Base-by-base conservation (phyloP, 2,888 invertebrate species). In the Allolobophora icterica region DNA sequence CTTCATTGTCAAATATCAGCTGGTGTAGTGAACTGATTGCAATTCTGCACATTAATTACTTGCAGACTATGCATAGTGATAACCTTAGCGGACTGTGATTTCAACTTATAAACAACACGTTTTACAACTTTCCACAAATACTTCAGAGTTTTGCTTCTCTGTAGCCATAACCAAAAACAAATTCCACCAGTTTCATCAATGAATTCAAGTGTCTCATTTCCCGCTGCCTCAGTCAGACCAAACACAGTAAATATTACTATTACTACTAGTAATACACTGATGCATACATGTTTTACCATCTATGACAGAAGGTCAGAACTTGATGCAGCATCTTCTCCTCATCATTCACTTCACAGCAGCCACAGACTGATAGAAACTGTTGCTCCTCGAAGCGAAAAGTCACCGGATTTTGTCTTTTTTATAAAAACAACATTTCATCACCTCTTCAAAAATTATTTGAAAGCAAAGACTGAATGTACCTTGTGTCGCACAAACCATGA, bases 331-430 rank as follows among this genome's bases (percentile, higher is more conserved):
- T 52, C 52, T n/a, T n/a, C n/a, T n/a, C n/a, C n/a, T n/a, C n/a
- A 24, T 52, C 24, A 21, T 52, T 24, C 52, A 24, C n/a, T 71
- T 71, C n/a, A n/a, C n/a, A 71, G 30, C 71, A 71, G 71, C n/a
- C n/a, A 11, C 71, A 71, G 71, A 71, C n/a, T 13, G n/a, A 71
- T n/a, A 71, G 8, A 71, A 71, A 71, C 71, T n/a, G 71, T n/a
- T 30, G 71, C n/a, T 71, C 30, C 5, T 8, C n/a, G 71, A 30
- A 6, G 71, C 71, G 3, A 71, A 71, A 71, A 71, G 71, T 71
- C 71, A 71, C 71, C 71, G 71, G 71, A 71, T 71, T 71, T 71
- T 71, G 71, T 71, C 71, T 71, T n/a, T n/a, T 71, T n/a, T 71
- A n/a, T n/a, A 71, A 71, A 21, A 71, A 71, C 30, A 71, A n/a